phyloP scores from a whole-genome alignment of 2,113 vertebrate genomes.

The Ceyx margarethae region DNA sequence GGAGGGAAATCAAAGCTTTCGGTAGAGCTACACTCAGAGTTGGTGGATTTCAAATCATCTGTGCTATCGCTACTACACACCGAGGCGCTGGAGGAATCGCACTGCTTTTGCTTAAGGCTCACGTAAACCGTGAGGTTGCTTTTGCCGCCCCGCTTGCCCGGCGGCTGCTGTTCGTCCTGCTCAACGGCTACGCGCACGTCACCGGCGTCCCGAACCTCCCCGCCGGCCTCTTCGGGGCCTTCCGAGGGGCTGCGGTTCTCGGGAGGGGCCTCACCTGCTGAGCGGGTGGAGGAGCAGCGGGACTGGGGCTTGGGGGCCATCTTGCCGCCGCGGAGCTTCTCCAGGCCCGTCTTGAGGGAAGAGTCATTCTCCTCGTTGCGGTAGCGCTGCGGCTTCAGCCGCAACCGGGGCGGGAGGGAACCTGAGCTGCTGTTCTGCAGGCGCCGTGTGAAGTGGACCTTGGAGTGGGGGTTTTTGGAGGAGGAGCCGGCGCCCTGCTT shows the following conservation, averaged over 20 bases:
- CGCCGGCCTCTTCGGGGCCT: slow-evolving; percentile 79
- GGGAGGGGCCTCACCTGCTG: slow-evolving; percentile 85
- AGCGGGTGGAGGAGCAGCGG: slow-evolving; percentile 81
- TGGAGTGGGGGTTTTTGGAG: slow-evolving; percentile 85
- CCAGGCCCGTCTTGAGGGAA: slow-evolving; percentile 86
- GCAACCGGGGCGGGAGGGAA: slow-evolving; percentile 91
- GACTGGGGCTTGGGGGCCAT: slow-evolving; percentile 82
- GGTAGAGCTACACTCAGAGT: slow-evolving; percentile 93
- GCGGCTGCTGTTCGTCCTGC: slow-evolving; percentile 80
- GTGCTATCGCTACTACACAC: slow-evolving; percentile 89
- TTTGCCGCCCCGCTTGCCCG: slow-evolving; percentile 84
- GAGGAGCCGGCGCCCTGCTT: slow-evolving; percentile 82
- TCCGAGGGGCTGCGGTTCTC: slow-evolving; percentile 80
- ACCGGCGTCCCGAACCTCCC: slow-evolving; percentile 82
- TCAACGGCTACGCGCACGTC: slow-evolving; percentile 79
- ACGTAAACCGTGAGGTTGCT: slow-evolving; percentile 87
- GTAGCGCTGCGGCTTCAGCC: slow-evolving; percentile 96
- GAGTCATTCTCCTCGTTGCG: slow-evolving; percentile 93
- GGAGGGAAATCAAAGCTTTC: slow-evolving; percentile 90
- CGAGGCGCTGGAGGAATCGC: slow-evolving; percentile 86
- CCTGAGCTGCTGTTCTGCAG: slow-evolving; percentile 88
- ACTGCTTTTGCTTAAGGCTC: slow-evolving; percentile 86
- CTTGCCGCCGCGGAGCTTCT: slow-evolving; percentile 85
- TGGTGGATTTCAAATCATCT: slow-evolving; percentile 88
- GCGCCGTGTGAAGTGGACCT: slow-evolving; percentile 93